These are phyloP conservation scores for Parazoanthus swiftii DNA, from an alignment of 92 coral and sea anemone species.

Conservation along the genomic window DNA sequence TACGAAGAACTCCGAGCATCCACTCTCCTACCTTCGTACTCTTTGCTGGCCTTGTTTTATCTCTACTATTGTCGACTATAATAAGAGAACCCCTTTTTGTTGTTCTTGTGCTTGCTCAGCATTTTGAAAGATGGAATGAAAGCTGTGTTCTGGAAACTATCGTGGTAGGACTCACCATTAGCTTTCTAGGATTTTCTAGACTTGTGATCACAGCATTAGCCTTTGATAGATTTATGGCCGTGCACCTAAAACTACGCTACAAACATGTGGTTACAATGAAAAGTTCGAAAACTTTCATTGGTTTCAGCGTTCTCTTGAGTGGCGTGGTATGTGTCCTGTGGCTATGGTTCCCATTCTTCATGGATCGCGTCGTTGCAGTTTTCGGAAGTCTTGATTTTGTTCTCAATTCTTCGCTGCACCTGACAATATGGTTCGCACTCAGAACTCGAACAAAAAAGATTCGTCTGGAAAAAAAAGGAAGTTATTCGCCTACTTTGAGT, in stretches of 20 bases:
- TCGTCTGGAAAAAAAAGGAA: background rate
- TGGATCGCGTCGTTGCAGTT: background rate
- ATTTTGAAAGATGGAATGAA: background rate
- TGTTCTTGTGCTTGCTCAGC: background rate
- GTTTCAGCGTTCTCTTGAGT: background rate
- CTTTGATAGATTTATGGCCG: background rate
- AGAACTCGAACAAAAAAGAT: background rate
- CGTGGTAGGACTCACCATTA: background rate
- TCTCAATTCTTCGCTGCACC: background rate
- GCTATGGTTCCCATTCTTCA: background rate
- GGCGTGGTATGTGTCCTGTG: background rate
- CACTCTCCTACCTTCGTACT: background rate
- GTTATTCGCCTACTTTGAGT: background rate
- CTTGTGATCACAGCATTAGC: background rate
- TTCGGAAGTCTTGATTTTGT: background rate
- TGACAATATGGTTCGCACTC: background rate
- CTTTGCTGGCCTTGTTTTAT: background rate
- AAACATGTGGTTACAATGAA: background rate
- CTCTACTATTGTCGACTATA: background rate
- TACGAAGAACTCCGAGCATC: background rate
- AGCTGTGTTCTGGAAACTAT: background rate
- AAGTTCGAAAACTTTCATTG: background rate
- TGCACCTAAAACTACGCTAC: background rate
- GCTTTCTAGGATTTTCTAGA: background rate
- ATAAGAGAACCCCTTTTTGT: background rate